Percentiles rank a stretch among this genome's conserved stretches.
These are phyloP conservation scores for Myoxocephalus aenaeus DNA, from an alignment of 2,797 vertebrate genomes.

Conservation along the genomic window DNA sequence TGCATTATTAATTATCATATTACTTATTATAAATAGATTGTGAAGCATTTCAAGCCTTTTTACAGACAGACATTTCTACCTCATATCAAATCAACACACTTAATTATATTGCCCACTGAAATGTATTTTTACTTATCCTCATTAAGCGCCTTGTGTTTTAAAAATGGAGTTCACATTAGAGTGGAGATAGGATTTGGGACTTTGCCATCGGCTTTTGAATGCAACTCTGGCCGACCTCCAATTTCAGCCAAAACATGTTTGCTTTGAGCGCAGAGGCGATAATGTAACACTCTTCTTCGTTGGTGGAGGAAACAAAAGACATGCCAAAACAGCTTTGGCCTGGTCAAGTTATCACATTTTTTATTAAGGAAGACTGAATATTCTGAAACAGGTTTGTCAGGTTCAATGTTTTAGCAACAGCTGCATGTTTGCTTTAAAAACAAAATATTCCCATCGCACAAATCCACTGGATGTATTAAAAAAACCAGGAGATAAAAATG, in stretches of 20 bases:
- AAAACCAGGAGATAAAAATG: conserved; percentile 43
- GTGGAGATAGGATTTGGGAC: conserved; percentile 42
- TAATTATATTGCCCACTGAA: conserved; percentile 20
- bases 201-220: conserved; percentile 31
- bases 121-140: conserved; percentile 25
- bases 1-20: background rate
- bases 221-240: conserved; percentile 25
- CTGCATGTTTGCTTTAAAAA: conserved; percentile 43
- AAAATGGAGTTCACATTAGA: conserved; percentile 24
- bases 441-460: conserved; percentile 36
- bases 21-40: background rate
- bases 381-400: conserved; percentile 9
- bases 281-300: background rate
- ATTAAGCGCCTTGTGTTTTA: conserved; percentile 24
- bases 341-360: background rate
- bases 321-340: conserved; percentile 12
- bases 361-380: background rate
- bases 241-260: conserved; percentile 41
- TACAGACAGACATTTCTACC: background rate
- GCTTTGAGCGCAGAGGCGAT: conserved; percentile 28
- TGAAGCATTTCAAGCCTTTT: background rate
- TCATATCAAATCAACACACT: conserved; percentile 2
- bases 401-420: conserved; percentile 8
- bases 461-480: conserved; percentile 46
- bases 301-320: conserved; percentile 27